Conservation (phyloP, 2,888 invertebrate genomes). For the Leucophenga maculata region DNA sequence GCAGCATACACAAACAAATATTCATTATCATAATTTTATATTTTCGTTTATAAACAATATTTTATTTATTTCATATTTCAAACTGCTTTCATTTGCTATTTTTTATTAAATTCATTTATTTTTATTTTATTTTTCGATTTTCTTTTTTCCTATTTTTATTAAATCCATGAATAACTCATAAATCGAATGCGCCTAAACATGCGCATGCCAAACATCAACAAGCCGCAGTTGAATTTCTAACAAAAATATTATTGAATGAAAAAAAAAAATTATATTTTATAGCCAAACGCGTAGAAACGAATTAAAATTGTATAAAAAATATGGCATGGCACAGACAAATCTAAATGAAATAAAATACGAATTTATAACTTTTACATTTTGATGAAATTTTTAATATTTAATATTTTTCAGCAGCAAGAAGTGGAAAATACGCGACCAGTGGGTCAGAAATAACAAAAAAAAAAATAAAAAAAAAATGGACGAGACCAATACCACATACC, state of each 20-base stretch:
- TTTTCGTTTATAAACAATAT: no score
- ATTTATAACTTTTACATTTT: constrained; percentile 4
- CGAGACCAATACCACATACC: no score
- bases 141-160: neutral
- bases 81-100: neutral
- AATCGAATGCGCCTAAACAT: neutral
- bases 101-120: constrained; percentile 2
- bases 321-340: neutral
- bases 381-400: constrained; percentile 18
- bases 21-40: no score
- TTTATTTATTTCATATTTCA: no score
- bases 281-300: neutral
- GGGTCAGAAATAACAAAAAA: no score
- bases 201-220: constrained; percentile 15
- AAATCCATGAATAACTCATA: constrained; percentile 11
- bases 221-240: constrained; percentile 9
- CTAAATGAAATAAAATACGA: neutral
- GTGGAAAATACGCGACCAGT: no score
- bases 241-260: neutral
- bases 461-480: no score
- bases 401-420: neutral
- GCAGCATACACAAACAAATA: no score
- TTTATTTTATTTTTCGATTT: no score
- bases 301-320: neutral
- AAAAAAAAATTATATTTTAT: neutral